Conservation (phyloP, 2,113 vertebrate genomes). For the Spheniscus mendiculus region DNA sequence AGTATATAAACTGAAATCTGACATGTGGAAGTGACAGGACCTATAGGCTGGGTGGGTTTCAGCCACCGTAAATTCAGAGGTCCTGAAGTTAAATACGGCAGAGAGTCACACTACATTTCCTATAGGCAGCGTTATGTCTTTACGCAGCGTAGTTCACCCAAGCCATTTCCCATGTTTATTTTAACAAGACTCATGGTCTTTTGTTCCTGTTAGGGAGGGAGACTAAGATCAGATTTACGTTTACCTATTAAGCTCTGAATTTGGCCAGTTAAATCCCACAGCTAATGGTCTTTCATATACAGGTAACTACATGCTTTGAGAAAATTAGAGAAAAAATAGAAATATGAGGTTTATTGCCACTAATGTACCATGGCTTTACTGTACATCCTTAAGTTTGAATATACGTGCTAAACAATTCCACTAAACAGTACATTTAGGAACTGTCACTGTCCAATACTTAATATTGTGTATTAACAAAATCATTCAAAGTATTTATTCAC, state of each 20-base stretch:
- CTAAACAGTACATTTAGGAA: background rate
- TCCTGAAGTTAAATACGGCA: background rate
- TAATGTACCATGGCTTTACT: background rate
- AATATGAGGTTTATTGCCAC: background rate
- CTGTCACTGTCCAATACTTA: background rate
- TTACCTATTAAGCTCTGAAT: background rate
- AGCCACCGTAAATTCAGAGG: background rate
- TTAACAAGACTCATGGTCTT: background rate
- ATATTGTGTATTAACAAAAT: background rate
- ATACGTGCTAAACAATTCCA: background rate
- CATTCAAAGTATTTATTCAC: background rate
- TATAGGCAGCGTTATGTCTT: background rate
- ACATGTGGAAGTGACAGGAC: too few species aligned
- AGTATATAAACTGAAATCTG: background rate
- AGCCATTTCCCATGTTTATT: background rate
- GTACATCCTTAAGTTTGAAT: too few species aligned
- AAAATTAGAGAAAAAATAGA: background rate
- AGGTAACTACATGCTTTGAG: background rate
- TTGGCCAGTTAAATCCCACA: background rate
- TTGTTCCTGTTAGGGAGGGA: background rate
- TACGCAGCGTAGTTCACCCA: too few species aligned
- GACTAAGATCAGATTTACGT: background rate
- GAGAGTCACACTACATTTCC: background rate
- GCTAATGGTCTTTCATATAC: background rate
- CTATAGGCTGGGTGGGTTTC: background rate